Percentiles rank a stretch among this genome's conserved stretches.
phyloP scores from a whole-genome alignment of 2,113 vertebrate species.

The Paraplagusia blochii region DNA sequence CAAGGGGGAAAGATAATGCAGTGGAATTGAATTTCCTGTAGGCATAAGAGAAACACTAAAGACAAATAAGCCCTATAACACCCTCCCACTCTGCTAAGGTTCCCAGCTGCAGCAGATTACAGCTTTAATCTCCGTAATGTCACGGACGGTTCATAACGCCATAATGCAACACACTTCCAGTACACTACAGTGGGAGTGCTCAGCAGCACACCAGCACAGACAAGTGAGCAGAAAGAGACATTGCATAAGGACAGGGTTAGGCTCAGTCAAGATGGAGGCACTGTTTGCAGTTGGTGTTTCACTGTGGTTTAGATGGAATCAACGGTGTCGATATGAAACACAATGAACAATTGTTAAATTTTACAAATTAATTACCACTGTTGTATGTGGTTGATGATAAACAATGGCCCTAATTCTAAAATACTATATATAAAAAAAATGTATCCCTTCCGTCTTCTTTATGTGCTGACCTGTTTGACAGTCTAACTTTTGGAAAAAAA shows the following conservation, averaged over 20 bases:
- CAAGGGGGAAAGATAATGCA: neutral
- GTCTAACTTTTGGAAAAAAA: too few relatives aligned
- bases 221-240: conserved; percentile 46
- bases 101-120: conserved; percentile 13
- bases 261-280: neutral
- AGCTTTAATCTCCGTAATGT: conserved; percentile 20
- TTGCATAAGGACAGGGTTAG: conserved; percentile 19
- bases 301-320: too few relatives aligned
- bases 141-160: conserved; percentile 27
- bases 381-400: too few relatives aligned
- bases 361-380: too few relatives aligned
- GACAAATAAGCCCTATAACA: conserved; percentile 14
- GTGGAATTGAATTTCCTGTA: neutral
- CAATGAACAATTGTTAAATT: too few relatives aligned
- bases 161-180: conserved; percentile 5
- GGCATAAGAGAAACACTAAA: neutral
- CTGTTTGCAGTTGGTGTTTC: too few relatives aligned
- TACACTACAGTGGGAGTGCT: neutral
- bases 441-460: too few relatives aligned
- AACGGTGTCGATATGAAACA: too few relatives aligned
- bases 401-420: too few relatives aligned
- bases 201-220: conserved; percentile 52
- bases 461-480: too few relatives aligned
- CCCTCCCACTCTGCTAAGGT: conserved; percentile 12
- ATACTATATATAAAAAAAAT: too few relatives aligned